These are phyloP conservation scores for Sciurus niger DNA, from an alignment of 2,113 vertebrate genomes.

Conservation along the genomic window DNA sequence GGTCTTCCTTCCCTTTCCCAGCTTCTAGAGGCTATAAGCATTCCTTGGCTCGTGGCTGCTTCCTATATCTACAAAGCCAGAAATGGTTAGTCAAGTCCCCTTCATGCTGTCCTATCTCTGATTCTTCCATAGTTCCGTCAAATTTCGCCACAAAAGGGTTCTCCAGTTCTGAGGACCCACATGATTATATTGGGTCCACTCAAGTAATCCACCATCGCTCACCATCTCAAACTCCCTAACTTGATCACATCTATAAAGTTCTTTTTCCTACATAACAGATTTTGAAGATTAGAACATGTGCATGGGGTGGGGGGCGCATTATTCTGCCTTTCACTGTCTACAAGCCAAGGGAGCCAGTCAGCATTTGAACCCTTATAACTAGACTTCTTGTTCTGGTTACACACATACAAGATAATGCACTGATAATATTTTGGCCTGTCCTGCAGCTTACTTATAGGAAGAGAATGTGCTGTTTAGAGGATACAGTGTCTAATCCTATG, in stretches of 20 bases:
- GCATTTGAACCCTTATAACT: conserved; percentile 10
- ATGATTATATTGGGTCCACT: background rate
- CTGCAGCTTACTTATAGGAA: conserved; percentile 62
- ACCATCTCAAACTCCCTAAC: background rate
- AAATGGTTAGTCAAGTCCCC: background rate
- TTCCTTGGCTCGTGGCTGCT: background rate
- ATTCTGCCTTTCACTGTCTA: background rate
- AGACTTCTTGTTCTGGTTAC: conserved; percentile 35
- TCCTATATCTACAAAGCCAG: background rate
- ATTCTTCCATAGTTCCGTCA: background rate
- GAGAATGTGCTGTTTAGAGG: background rate
- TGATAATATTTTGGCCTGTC: conserved; percentile 47
- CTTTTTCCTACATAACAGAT: background rate
- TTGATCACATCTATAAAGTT: conserved; percentile 44
- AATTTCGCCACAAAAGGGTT: background rate
- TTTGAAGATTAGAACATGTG: background rate
- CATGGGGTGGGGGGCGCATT: background rate
- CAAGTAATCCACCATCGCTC: conserved; percentile 40
- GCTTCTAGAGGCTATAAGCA: background rate
- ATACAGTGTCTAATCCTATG: background rate
- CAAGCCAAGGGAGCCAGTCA: conserved; percentile 4
- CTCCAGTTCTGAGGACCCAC: background rate
- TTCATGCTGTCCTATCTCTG: background rate
- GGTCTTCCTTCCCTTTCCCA: background rate
- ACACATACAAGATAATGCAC: conserved; percentile 42